Conservation (phyloP, 2,113 vertebrate genomes). For the Gorsachius goisagi region DNA sequence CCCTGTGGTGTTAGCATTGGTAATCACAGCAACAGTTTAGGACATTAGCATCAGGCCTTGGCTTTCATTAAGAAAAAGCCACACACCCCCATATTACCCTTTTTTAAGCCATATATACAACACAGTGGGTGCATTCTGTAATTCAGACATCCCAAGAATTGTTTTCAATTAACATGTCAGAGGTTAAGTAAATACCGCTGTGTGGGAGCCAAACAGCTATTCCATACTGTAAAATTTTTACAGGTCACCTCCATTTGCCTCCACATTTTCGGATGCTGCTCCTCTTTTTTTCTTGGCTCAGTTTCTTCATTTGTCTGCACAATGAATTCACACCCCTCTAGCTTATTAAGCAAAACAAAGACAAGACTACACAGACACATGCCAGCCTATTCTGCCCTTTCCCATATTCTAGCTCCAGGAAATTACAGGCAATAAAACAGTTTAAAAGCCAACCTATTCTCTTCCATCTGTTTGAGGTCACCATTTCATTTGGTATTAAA, state of each 20-base stretch:
- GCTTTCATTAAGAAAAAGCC: background rate
- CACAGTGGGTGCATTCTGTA: background rate
- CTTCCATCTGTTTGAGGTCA: background rate
- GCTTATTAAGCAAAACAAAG: background rate
- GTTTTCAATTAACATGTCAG: background rate
- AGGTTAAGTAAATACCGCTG: slow-evolving; percentile 7
- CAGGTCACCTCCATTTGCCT: background rate
- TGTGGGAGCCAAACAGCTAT: background rate
- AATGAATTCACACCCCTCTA: background rate
- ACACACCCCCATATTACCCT: background rate
- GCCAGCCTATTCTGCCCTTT: background rate
- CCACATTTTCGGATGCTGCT: background rate
- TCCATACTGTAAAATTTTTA: background rate
- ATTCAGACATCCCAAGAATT: slow-evolving; percentile 6
- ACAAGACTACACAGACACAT: background rate
- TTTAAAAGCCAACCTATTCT: background rate
- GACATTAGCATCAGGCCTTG: background rate
- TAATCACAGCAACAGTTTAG: background rate
- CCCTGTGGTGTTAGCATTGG: background rate
- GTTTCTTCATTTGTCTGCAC: slow-evolving; percentile 1
- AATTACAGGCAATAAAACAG: background rate
- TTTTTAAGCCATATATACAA: background rate
- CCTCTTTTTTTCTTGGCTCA: background rate
- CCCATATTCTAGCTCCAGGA: background rate
- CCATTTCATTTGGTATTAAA: background rate